Percentiles rank a stretch among this genome's conserved stretches.
These are phyloP conservation scores for Drosophila seguyi DNA, from an alignment of 1,140 invertebrate species.

Conservation along the genomic window DNA sequence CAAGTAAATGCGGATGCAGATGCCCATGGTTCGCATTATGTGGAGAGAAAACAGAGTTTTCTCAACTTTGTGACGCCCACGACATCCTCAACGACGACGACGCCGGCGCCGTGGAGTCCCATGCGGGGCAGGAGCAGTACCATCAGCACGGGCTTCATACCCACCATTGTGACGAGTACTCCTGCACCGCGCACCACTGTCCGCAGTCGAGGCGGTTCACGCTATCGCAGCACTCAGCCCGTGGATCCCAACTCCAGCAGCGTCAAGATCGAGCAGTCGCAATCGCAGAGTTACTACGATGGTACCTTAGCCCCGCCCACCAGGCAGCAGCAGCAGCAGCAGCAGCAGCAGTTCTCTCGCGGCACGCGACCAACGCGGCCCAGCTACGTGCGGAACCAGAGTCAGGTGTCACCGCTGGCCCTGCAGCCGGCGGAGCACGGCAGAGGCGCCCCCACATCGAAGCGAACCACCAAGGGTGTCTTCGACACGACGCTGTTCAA, in stretches of 20 bases:
- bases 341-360: too few species aligned
- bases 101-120: constrained; percentile 69
- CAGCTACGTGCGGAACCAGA: constrained; percentile 7
- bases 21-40: constrained; percentile 55
- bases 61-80: constrained; percentile 33
- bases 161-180: constrained; percentile 63
- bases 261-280: constrained; percentile 71
- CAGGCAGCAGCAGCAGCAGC: constrained; percentile 37
- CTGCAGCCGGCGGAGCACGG: constrained; percentile 34
- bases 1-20: constrained; percentile 54
- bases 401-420: constrained; percentile 24
- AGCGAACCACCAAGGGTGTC: constrained; percentile 77
- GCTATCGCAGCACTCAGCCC: constrained; percentile 47
- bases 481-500: constrained; percentile 81
- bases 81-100: constrained; percentile 30
- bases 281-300: constrained; percentile 79
- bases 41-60: constrained; percentile 57
- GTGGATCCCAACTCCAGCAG: constrained; percentile 32
- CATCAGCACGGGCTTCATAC: constrained; percentile 30
- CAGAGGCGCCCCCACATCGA: constrained; percentile 24
- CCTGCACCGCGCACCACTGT: constrained; percentile 2
- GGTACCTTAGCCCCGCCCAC: constrained; percentile 70
- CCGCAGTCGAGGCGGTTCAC: constrained; percentile 35
- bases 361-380: constrained; percentile 47
- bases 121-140: constrained; percentile 60